Conservation (phyloP, 2,797 vertebrate species). For the Bothrops alternatus region DNA sequence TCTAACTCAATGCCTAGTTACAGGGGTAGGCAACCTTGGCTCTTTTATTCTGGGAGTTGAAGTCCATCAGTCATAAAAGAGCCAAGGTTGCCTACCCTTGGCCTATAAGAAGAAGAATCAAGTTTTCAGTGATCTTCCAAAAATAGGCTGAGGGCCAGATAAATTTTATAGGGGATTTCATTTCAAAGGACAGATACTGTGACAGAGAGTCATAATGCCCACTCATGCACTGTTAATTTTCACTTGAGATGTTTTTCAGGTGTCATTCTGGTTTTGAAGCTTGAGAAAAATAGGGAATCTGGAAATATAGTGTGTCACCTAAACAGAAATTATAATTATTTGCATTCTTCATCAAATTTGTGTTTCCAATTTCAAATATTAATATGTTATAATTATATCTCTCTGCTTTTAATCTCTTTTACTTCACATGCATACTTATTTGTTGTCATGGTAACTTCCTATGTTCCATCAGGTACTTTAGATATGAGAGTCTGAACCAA, state of each 20-base stretch:
- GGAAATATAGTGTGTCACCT: not conserved
- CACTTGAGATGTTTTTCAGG: not conserved
- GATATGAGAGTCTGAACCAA: not conserved
- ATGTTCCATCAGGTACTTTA: not conserved
- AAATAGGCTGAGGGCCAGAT: not conserved
- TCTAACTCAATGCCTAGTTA: not conserved
- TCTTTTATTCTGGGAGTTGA: no score
- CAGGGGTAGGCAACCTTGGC: no score
- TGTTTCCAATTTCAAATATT: conserved; percentile 12
- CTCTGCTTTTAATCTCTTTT: not conserved
- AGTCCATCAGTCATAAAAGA: no score
- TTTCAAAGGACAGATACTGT: not conserved
- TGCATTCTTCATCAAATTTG: not conserved
- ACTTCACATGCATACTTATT: not conserved
- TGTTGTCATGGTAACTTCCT: conserved; percentile 12
- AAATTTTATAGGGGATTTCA: not conserved
- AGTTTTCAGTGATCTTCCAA: not conserved
- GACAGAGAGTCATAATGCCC: not conserved
- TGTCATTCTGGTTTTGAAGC: not conserved
- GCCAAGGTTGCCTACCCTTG: no score
- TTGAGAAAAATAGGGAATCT: not conserved
- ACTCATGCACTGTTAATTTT: not conserved
- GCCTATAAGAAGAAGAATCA: not conserved
- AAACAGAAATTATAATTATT: not conserved
- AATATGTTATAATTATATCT: not conserved